These are phyloP conservation scores for Myotis findleyi DNA, from an alignment of 2,797 vertebrate genomes.

Conservation along the genomic window DNA sequence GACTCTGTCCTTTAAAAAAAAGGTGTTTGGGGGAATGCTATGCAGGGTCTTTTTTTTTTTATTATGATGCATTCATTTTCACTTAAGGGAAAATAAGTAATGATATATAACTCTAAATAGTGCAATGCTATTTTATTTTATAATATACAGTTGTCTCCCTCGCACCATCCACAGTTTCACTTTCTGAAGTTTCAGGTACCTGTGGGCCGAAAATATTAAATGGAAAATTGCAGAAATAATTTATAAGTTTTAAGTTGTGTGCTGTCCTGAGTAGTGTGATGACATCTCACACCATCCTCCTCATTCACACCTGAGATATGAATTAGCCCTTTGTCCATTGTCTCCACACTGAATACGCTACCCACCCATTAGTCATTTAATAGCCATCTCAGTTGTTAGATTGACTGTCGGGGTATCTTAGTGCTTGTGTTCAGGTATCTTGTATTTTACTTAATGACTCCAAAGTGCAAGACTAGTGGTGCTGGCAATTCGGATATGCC, in stretches of 20 bases:
- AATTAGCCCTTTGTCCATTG: not conserved
- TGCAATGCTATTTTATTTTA: not conserved
- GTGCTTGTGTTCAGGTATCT: not conserved
- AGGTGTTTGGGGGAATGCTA: not conserved
- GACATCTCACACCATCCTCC: not conserved
- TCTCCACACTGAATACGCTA: not conserved
- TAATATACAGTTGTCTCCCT: not conserved
- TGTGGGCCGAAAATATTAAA: not conserved
- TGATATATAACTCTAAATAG: not conserved
- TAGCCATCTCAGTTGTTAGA: not conserved
- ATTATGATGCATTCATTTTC: not conserved
- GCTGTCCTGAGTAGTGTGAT: not conserved
- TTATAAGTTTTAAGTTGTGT: not conserved
- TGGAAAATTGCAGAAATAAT: not conserved
- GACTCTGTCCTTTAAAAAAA: not conserved
- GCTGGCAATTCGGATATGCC: not conserved
- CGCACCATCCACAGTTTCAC: not conserved
- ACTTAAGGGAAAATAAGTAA: not conserved
- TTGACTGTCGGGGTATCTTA: not conserved
- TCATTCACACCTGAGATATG: not conserved
- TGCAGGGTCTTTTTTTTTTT: not conserved
- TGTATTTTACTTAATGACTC: not conserved
- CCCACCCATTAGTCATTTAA: not conserved
- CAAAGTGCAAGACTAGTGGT: not conserved
- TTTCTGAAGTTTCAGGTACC: not conserved